Evolutionary conservation across 2,113 vertebrate species (phyloP).

Genomic region (Elephas maximus): DNA sequence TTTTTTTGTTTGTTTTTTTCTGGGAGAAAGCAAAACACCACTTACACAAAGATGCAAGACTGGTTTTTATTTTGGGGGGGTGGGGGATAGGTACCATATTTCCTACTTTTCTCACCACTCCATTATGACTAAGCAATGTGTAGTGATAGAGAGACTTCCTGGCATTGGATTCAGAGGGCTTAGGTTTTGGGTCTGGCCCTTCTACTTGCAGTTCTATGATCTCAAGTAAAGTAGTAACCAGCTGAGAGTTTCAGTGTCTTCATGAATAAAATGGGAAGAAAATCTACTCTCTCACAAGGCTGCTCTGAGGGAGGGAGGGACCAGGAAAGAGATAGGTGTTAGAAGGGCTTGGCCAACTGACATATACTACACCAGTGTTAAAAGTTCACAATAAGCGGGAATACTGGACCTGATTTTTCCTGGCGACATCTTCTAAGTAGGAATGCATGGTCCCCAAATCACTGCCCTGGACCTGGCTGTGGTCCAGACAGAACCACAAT

Average conservation of each 20-base stretch:
- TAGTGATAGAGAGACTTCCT: neutral
- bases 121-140: neutral
- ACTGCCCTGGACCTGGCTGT: neutral
- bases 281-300: neutral
- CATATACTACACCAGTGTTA: accelerated
- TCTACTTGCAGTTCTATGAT: neutral
- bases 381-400: neutral
- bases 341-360: neutral
- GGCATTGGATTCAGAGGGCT: neutral
- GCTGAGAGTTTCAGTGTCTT: neutral
- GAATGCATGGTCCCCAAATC: neutral
- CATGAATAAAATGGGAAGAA: neutral
- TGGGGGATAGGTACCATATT: neutral
- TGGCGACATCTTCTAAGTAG: neutral
- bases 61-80: neutral
- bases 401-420: neutral
- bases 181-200: neutral
- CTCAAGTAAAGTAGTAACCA: neutral
- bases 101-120: neutral
- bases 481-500: neutral
- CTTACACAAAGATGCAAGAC: neutral
- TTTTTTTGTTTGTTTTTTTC: neutral
- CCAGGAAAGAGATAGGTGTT: neutral
- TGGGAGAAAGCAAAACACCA: neutral
- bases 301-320: neutral